Conservation (phyloP, 2,888 invertebrate genomes). For the Pogonocherus hispidulus region DNA sequence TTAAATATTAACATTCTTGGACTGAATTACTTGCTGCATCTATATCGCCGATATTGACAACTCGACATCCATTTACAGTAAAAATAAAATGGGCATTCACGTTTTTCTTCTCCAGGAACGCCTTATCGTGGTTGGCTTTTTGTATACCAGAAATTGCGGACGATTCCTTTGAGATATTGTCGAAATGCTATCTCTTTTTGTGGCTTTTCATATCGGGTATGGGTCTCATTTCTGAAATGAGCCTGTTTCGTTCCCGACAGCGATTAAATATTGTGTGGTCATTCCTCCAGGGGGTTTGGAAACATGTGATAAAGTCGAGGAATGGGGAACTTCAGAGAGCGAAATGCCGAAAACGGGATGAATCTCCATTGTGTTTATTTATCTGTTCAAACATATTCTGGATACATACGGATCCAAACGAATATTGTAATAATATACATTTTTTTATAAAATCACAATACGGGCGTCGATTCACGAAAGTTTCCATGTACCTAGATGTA, state of each 20-base stretch:
- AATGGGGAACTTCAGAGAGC: neutral
- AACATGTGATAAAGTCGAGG: neutral
- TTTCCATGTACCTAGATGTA: too few relatives aligned
- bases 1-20: too few relatives aligned
- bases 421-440: too few relatives aligned
- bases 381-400: too few relatives aligned
- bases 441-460: too few relatives aligned
- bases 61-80: too few relatives aligned
- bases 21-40: too few relatives aligned
- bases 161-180: constrained; percentile 8
- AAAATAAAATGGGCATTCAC: too few relatives aligned
- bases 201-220: neutral
- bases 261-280: neutral
- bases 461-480: too few relatives aligned
- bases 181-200: neutral
- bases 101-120: too few relatives aligned
- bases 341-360: neutral
- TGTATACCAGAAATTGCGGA: neutral
- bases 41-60: too few relatives aligned
- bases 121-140: neutral
- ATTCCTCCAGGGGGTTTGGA: neutral
- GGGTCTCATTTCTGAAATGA: neutral
- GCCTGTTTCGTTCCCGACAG: neutral
- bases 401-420: too few relatives aligned
- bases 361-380: neutral